Conservation (phyloP, 2,113 vertebrate species). For the Paramormyrops kingsleyae region DNA sequence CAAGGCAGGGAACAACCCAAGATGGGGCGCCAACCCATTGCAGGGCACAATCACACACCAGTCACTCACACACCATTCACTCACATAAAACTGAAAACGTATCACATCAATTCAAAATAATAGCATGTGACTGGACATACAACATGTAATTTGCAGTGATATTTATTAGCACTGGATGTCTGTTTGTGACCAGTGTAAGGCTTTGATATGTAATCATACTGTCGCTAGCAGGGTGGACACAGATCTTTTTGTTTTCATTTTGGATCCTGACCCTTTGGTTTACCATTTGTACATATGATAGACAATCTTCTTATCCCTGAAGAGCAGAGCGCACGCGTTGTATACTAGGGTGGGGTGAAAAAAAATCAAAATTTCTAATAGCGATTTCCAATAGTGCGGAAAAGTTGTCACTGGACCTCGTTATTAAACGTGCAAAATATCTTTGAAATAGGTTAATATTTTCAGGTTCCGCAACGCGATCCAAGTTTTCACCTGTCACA, state of each 20-base stretch:
- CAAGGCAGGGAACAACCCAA: not conserved
- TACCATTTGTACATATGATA: not conserved
- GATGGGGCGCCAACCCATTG: not conserved
- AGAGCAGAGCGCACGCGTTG: not conserved
- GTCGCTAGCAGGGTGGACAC: not conserved
- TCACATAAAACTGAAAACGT: not conserved
- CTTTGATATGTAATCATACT: not conserved
- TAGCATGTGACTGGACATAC: not conserved
- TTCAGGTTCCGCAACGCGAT: too few species aligned
- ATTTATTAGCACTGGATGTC: not conserved
- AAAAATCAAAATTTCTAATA: too few species aligned
- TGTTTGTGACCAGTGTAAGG: not conserved
- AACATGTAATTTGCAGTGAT: not conserved
- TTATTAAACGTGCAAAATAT: too few species aligned
- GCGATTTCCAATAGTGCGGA: too few species aligned
- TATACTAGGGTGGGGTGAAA: not conserved
- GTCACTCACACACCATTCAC: not conserved
- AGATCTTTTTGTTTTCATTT: not conserved
- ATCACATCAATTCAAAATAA: not conserved
- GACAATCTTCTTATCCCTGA: not conserved
- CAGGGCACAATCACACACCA: not conserved
- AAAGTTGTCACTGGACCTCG: too few species aligned
- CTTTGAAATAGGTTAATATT: too few species aligned
- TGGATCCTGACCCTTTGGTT: not conserved
- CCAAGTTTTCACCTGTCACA: too few species aligned